Evolutionary conservation across 2,797 vertebrate genomes (phyloP).

Genomic region (Peromyscus attwateri): DNA sequence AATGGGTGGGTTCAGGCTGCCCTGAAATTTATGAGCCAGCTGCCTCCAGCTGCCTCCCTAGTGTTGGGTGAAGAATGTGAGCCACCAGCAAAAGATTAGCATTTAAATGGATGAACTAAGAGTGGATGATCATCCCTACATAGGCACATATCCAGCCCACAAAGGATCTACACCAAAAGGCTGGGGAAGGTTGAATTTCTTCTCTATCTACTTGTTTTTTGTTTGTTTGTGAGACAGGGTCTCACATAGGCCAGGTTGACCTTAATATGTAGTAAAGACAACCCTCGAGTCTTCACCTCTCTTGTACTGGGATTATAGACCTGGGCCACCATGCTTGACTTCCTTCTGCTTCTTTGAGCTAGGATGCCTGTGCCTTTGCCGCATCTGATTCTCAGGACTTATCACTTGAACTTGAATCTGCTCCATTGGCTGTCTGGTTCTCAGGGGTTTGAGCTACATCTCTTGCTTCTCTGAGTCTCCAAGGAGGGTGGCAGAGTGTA

Average conservation of each 20-base stretch:
- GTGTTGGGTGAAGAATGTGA: background rate
- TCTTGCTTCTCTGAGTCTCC: background rate
- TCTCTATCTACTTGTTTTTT: background rate
- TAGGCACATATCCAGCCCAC: background rate
- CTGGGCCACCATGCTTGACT: background rate
- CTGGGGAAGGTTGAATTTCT: background rate
- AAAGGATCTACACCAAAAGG: background rate
- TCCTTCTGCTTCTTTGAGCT: background rate
- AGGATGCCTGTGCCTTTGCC: fast-evolving
- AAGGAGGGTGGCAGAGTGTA: background rate
- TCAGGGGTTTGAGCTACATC: background rate
- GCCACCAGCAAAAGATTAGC: background rate
- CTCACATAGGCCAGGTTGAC: background rate
- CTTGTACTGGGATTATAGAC: background rate
- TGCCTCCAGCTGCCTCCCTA: background rate
- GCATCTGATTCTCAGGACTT: background rate
- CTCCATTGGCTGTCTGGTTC: background rate
- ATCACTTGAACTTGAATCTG: background rate
- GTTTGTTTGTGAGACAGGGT: background rate
- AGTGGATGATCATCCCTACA: fast-evolving
- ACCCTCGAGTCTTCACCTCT: background rate
- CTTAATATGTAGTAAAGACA: background rate
- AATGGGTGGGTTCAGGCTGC: background rate
- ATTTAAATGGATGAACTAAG: background rate
- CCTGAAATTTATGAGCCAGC: background rate